Conservation (phyloP, 2,113 vertebrate genomes). For the Tyto alba region DNA sequence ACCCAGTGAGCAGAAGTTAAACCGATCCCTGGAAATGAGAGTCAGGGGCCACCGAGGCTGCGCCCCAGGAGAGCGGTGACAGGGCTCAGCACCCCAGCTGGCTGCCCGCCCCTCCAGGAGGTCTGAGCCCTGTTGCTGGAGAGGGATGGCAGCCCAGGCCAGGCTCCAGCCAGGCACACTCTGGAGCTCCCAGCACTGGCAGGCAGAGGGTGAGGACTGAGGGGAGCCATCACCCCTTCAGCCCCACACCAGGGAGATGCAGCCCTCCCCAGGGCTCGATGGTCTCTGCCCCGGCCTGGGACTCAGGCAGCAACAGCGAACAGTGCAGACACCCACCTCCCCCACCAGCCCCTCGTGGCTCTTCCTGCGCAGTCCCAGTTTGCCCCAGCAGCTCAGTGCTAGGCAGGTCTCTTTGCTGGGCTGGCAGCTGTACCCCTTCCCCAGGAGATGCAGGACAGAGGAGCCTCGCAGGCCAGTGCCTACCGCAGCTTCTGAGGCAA, state of each 20-base stretch:
- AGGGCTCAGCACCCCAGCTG: neutral
- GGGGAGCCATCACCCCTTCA: neutral
- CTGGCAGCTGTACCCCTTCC: neutral
- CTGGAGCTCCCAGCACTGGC: neutral
- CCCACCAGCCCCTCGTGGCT: rapidly evolving
- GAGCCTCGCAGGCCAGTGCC: rapidly evolving
- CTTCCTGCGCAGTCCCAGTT: neutral
- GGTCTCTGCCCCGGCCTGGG: neutral
- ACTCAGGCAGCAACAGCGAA: neutral
- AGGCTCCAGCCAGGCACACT: neutral
- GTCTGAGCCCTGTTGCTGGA: neutral
- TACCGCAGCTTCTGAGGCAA: neutral
- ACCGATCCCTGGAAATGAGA: neutral
- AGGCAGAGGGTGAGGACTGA: neutral
- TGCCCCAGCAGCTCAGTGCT: neutral
- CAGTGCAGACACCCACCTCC: neutral
- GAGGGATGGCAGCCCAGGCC: neutral
- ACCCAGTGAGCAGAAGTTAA: neutral
- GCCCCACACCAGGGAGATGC: neutral
- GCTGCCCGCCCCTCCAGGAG: too few species aligned
- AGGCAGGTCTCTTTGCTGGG: neutral
- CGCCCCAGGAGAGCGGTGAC: rapidly evolving
- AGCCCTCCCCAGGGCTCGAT: neutral
- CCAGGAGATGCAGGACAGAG: neutral
- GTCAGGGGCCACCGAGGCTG: neutral